phyloP scores from a whole-genome alignment of 92 coral and sea anemone species.

The Zoanthus sociatus region DNA sequence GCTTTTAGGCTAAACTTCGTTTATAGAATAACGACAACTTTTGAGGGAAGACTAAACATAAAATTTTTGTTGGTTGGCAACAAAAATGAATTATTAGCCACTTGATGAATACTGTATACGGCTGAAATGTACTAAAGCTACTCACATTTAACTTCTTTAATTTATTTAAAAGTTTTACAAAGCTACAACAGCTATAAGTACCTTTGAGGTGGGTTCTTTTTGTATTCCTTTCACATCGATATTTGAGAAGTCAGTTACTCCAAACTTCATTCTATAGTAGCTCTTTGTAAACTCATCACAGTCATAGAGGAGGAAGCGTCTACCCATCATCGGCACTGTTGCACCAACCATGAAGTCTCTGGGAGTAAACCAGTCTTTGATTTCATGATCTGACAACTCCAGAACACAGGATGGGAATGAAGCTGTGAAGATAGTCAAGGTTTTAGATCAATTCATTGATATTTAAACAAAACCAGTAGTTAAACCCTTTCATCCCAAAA shows the following conservation, averaged over 20 bases:
- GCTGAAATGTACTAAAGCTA: not conserved
- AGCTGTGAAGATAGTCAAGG: slow-evolving; percentile 53
- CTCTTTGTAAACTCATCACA: slow-evolving; percentile 96
- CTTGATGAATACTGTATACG: not conserved
- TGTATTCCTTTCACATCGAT: slow-evolving; percentile 82
- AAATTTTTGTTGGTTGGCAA: too few relatives aligned
- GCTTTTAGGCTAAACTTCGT: too few relatives aligned
- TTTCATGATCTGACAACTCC: slow-evolving; percentile 96
- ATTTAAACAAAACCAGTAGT: too few relatives aligned
- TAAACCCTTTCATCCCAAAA: too few relatives aligned
- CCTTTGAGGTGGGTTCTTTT: slow-evolving; percentile 74
- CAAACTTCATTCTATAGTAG: slow-evolving; percentile 86
- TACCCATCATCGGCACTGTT: slow-evolving; percentile 88
- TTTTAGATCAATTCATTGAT: too few relatives aligned
- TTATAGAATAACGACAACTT: too few relatives aligned
- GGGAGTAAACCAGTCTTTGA: slow-evolving; percentile 97
- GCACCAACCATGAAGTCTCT: slow-evolving; percentile 94
- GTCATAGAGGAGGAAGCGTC: slow-evolving; percentile 87
- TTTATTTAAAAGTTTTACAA: too few relatives aligned
- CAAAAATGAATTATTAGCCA: too few relatives aligned
- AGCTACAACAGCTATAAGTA: slow-evolving; percentile 16
- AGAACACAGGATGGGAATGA: slow-evolving; percentile 95
- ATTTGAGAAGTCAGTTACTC: slow-evolving; percentile 76
- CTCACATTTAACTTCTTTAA: not conserved
- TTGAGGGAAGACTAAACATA: too few relatives aligned